Evolutionary conservation across 2,113 vertebrate genomes (phyloP).

Genomic region (Thomomys bottae): DNA sequence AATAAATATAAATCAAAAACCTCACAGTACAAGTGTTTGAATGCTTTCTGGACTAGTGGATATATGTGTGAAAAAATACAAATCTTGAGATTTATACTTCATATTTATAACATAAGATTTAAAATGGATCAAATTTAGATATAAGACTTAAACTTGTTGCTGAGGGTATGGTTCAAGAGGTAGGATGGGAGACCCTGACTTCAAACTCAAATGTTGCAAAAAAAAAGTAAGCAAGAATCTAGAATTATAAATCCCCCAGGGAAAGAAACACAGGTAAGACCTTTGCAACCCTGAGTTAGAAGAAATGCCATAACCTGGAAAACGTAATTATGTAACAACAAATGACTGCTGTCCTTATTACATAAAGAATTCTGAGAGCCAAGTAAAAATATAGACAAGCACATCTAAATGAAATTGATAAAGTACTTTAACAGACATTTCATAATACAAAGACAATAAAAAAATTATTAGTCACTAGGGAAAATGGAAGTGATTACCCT

Average conservation of each 20-base stretch:
- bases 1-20: no score
- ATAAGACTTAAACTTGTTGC: neutral
- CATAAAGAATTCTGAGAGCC: neutral
- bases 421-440: slow-evolving; percentile 29
- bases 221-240: no score
- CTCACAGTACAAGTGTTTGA: no score
- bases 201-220: neutral
- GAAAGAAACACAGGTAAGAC: neutral
- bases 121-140: neutral
- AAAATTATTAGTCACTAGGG: neutral
- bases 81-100: neutral
- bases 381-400: neutral
- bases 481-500: neutral
- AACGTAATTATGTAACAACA: neutral
- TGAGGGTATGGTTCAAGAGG: no score
- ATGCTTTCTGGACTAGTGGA: neutral
- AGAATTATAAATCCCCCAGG: neutral
- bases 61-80: neutral
- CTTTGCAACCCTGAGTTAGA: neutral
- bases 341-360: slow-evolving; percentile 1
- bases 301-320: neutral
- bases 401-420: neutral
- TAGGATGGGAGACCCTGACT: neutral
- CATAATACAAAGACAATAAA: neutral
- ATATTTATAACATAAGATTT: neutral